phyloP scores from a whole-genome alignment of 30 jellyfish, hydroid and myxozoan species.

The Hydractinia symbiolongicarpus region DNA sequence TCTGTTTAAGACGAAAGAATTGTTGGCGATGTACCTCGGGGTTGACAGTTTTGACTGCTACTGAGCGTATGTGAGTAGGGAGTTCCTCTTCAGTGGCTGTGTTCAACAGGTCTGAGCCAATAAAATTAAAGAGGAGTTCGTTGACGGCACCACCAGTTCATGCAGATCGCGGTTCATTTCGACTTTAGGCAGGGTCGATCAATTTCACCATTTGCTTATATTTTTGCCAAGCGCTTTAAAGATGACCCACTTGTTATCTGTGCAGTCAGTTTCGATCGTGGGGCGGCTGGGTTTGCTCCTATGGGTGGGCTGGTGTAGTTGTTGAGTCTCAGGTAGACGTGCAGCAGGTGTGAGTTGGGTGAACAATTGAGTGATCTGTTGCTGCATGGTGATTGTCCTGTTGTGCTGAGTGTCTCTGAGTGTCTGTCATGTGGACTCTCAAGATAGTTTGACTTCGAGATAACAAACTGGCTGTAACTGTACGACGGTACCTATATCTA shows the following conservation, averaged over 20 bases:
- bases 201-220: conserved; percentile 16
- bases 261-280: conserved; percentile 1
- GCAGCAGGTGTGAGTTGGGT: background rate
- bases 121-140: conserved; percentile 22
- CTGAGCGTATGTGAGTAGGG: conserved; percentile 23
- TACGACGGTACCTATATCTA: too few species aligned
- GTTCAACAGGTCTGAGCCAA: conserved; percentile 26
- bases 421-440: too few species aligned
- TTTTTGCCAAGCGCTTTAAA: conserved; percentile 19
- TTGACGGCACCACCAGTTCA: background rate
- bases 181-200: background rate
- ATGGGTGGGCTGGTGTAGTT: background rate
- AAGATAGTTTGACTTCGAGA: too few species aligned
- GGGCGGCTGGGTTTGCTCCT: conserved; percentile 19
- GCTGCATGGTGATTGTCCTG: conserved; percentile 1
- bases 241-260: conserved; percentile 19
- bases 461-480: too few species aligned
- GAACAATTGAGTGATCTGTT: background rate
- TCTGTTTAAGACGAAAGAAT: background rate
- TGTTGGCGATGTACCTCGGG: conserved; percentile 40
- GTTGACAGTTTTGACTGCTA: conserved; percentile 19
- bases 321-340: background rate
- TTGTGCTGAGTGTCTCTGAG: too few species aligned
- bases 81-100: conserved; percentile 30
- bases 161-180: conserved; percentile 23